phyloP scores from a whole-genome alignment of 2,888 invertebrate genomes.

The Ethmia dodecea region DNA sequence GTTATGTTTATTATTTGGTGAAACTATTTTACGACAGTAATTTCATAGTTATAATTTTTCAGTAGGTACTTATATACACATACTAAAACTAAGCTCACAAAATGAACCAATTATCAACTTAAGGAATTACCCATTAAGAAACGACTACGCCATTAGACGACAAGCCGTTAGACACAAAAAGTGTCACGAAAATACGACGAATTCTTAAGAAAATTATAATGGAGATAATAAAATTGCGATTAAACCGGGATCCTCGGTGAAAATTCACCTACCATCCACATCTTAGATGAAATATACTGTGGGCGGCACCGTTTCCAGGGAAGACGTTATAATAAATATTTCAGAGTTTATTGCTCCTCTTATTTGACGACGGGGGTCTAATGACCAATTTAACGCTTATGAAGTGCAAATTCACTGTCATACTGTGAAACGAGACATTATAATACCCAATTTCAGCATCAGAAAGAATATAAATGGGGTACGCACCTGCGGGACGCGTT shows the following conservation, averaged over 20 bases:
- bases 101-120: not conserved
- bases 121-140: not conserved
- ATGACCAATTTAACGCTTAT: slow-evolving; percentile 73
- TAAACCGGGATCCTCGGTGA: slow-evolving; percentile 16
- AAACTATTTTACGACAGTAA: too few relatives aligned
- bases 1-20: too few relatives aligned
- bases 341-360: slow-evolving; percentile 56
- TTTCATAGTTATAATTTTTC: too few relatives aligned
- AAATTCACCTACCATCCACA: slow-evolving; percentile 18
- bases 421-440: slow-evolving; percentile 63
- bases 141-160: slow-evolving; percentile 1
- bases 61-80: too few relatives aligned
- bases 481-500: slow-evolving; percentile 38
- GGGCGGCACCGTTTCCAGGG: slow-evolving; percentile 1
- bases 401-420: slow-evolving; percentile 74
- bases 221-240: slow-evolving; percentile 19
- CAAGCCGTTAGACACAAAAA: slow-evolving; percentile 4
- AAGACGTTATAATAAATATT: slow-evolving; percentile 50
- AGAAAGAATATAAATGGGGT: slow-evolving; percentile 64
- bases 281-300: slow-evolving; percentile 17
- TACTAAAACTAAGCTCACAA: too few relatives aligned
- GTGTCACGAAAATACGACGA: slow-evolving; percentile 3
- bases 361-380: slow-evolving; percentile 55
- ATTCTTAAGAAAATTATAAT: slow-evolving; percentile 11
- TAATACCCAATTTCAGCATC: slow-evolving; percentile 67